phyloP scores from a whole-genome alignment of 1,140 invertebrate genomes.

The Heliothis virescens region DNA sequence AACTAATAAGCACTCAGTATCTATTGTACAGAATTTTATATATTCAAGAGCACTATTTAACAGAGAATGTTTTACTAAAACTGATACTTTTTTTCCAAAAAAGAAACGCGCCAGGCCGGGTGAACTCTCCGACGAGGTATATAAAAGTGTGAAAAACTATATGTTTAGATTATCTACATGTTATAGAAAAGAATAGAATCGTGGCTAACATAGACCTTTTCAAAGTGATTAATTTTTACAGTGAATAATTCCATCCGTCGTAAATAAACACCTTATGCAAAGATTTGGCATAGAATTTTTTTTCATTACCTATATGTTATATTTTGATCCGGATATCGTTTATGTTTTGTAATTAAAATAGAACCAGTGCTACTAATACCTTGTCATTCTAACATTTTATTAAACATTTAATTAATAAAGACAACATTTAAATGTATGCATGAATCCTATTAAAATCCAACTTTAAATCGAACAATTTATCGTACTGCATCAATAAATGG shows the following conservation, averaged over 20 bases:
- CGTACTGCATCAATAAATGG: conserved; percentile 9
- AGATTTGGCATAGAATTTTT: conserved; percentile 7
- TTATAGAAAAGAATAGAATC: conserved; percentile 79
- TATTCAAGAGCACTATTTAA: conserved; percentile 68
- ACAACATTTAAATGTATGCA: conserved; percentile 44
- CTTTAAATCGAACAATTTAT: conserved; percentile 24
- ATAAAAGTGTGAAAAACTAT: conserved; percentile 81
- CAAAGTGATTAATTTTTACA: conserved; percentile 63
- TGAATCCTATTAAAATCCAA: conserved; percentile 46
- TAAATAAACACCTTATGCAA: conserved; percentile 26
- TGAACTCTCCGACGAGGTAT: conserved; percentile 81
- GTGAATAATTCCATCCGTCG: conserved; percentile 68
- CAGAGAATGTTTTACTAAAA: conserved; percentile 82
- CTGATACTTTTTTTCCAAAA: conserved; percentile 80
- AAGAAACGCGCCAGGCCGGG: conserved; percentile 84
- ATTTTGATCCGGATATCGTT: conserved; percentile 32
- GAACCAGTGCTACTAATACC: conserved; percentile 71
- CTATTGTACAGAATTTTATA: conserved; percentile 52
- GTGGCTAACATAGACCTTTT: conserved; percentile 83
- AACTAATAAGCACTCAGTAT: conserved; percentile 48
- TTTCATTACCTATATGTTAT: conserved; percentile 21
- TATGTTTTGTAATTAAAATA: conserved; percentile 47
- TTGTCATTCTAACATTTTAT: conserved; percentile 68
- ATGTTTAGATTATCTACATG: conserved; percentile 81
- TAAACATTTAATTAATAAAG: conserved; percentile 49